Conservation (phyloP, 2,888 invertebrate species). For the Phania funesta region DNA sequence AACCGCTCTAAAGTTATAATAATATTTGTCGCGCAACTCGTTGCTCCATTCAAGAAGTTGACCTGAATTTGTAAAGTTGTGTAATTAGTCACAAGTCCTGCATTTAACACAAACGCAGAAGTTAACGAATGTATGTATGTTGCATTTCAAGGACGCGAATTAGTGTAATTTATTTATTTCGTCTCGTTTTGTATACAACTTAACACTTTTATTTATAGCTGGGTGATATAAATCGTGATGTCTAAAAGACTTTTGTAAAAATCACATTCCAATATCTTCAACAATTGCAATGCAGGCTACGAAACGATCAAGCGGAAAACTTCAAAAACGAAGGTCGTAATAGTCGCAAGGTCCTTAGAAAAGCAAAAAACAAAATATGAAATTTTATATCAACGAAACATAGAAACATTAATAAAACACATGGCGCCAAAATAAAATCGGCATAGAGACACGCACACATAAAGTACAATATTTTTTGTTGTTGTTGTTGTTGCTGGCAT, state of each 20-base stretch:
- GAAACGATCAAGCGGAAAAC: slow-evolving; percentile 19
- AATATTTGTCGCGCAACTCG: too few species aligned
- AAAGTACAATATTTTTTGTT: not conserved
- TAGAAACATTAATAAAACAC: slow-evolving; percentile 37
- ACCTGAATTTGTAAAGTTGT: not conserved
- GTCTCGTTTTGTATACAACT: not conserved
- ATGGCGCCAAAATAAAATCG: slow-evolving; percentile 54
- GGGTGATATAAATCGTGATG: not conserved
- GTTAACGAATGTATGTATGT: too few species aligned
- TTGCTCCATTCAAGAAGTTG: too few species aligned
- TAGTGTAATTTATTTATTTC: not conserved
- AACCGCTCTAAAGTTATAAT: too few species aligned
- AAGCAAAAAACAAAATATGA: not conserved
- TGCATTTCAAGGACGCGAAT: slow-evolving; percentile 25
- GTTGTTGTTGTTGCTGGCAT: not conserved
- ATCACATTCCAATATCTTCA: not conserved
- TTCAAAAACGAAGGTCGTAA: slow-evolving; percentile 53
- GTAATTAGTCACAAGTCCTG: not conserved
- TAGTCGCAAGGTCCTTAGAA: slow-evolving; percentile 43
- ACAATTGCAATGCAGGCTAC: not conserved
- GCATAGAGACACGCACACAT: not conserved
- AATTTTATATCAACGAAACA: slow-evolving; percentile 14
- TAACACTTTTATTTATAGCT: not conserved
- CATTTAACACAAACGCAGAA: not conserved
- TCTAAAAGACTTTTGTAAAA: too few species aligned